A percentile compares a stretch with the other conserved stretches of the same genome.
phyloP scores from a whole-genome alignment of 2,888 invertebrate species.

The Melanostoma mellinum region DNA sequence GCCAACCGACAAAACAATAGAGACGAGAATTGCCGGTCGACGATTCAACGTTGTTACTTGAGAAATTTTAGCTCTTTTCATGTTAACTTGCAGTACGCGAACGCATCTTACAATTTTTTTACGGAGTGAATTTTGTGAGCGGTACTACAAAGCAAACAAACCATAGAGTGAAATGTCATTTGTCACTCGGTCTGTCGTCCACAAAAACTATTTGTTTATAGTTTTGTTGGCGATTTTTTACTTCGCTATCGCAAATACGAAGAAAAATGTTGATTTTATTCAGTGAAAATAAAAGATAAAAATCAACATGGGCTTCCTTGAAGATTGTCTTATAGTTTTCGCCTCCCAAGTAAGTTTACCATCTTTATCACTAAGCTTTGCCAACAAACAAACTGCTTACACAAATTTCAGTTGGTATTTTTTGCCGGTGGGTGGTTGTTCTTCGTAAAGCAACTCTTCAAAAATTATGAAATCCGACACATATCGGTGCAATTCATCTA shows the following conservation, averaged over 20 bases:
- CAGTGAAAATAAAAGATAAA: conserved; percentile 47
- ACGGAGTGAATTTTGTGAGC: no score
- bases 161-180: background rate
- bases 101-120: no score
- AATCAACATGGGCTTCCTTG: conserved; percentile 89
- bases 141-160: conserved; percentile 14
- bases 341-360: conserved; percentile 87
- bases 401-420: conserved; percentile 90
- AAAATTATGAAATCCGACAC: conserved; percentile 98
- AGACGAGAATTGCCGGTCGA: no score
- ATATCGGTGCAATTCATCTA: conserved; percentile 97
- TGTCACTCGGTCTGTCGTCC: conserved; percentile 7
- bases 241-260: conserved; percentile 7
- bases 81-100: no score
- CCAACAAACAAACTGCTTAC: background rate
- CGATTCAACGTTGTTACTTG: no score
- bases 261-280: conserved; percentile 49
- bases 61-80: no score
- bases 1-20: no score
- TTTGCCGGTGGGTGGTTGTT: conserved; percentile 99
- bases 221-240: conserved; percentile 60
- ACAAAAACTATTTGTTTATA: conserved; percentile 49
- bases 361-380: background rate
- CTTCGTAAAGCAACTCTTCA: conserved; percentile 97
- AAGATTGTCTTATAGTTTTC: conserved; percentile 92